A percentile compares a stretch with the other conserved stretches of the same genome.
phyloP scores from a whole-genome alignment of 2,888 invertebrate genomes.

The Polylopha cassiicola region DNA sequence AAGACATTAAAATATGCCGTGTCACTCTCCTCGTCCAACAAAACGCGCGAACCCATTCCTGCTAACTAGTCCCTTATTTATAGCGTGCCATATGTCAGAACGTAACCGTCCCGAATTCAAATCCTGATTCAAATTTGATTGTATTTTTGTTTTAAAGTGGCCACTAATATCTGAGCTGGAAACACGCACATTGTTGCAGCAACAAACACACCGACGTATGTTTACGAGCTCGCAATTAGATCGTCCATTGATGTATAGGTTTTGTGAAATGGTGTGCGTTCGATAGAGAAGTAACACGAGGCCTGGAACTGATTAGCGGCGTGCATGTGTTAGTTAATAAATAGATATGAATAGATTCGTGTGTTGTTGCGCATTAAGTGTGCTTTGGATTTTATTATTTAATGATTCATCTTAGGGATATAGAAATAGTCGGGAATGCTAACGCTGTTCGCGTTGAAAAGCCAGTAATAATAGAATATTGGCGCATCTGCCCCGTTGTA shows the following conservation, averaged over 20 bases:
- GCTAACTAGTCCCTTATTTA: slow-evolving; percentile 67
- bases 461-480: slow-evolving; percentile 76
- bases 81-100: slow-evolving; percentile 72
- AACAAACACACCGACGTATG: slow-evolving; percentile 65
- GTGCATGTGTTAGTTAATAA: slow-evolving; percentile 63
- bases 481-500: slow-evolving; percentile 72
- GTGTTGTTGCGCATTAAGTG: slow-evolving; percentile 73
- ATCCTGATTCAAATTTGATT: slow-evolving; percentile 74
- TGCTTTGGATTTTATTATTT: slow-evolving; percentile 77
- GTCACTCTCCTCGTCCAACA: slow-evolving; percentile 41
- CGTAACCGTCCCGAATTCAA: slow-evolving; percentile 68
- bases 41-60: slow-evolving; percentile 47
- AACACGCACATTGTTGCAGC: slow-evolving; percentile 68
- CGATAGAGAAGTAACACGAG: slow-evolving; percentile 64
- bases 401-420: slow-evolving; percentile 77
- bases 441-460: slow-evolving; percentile 68
- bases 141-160: slow-evolving; percentile 71
- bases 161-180: slow-evolving; percentile 64
- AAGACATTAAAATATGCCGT: slow-evolving; percentile 60
- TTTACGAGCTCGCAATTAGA: slow-evolving; percentile 73
- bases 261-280: slow-evolving; percentile 43
- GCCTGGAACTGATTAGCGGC: slow-evolving; percentile 69
- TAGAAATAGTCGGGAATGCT: slow-evolving; percentile 76
- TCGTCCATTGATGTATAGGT: slow-evolving; percentile 67
- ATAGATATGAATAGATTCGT: slow-evolving; percentile 61